Base-by-base conservation (phyloP, 2,888 invertebrate species). In the Tuta absoluta region DNA sequence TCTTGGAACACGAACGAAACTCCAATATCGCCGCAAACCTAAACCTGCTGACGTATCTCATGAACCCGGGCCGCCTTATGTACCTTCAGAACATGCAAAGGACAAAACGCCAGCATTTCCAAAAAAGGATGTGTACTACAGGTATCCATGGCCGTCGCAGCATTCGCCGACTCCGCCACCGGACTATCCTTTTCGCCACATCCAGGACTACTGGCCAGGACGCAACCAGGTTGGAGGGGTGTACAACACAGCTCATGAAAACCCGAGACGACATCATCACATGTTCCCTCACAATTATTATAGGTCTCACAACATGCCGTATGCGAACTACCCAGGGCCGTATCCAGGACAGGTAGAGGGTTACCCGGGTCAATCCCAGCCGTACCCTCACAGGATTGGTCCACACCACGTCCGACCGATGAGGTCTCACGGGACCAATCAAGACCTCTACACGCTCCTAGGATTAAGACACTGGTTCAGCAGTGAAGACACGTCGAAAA, bases 381-480 rank as follows among this genome's bases (percentile, higher is more conserved):
- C 78, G 66, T 86, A 84, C 67, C 78, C 85, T 64, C 87, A 82
- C 71, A 78, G 85, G 71, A 82, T 81, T 51, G 19, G n/a, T 10
- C 28, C 65, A 69, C 85, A 77, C 66, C 84, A 81, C 66, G 71
- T 76, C 65, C 80, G 74, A 75, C 84, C 86, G 49, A 71, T 77
- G 71, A 79, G 81, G 74, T 71, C 85, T 66, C 83, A 79, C 70
- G 72, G 76, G 48, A 84, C 77, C 69, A 85, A 87, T 74, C 90
- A 86, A 72, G 87, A 89, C 72, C 82, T 91, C 23, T 91, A 91
- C 78, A 88, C 83, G 74, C 85, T 91, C 38, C 84, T 91, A 48
- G 91, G 91, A 45, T 77, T 91, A 64, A 84, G 89, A 71, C 91
- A 91, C 78, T 91, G 91, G 91, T 89, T 91, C 71, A 89, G 89